A percentile compares a stretch with the other conserved stretches of the same genome.
phyloP scores from a whole-genome alignment of 2,797 vertebrate species.

The Carduelis carduelis region DNA sequence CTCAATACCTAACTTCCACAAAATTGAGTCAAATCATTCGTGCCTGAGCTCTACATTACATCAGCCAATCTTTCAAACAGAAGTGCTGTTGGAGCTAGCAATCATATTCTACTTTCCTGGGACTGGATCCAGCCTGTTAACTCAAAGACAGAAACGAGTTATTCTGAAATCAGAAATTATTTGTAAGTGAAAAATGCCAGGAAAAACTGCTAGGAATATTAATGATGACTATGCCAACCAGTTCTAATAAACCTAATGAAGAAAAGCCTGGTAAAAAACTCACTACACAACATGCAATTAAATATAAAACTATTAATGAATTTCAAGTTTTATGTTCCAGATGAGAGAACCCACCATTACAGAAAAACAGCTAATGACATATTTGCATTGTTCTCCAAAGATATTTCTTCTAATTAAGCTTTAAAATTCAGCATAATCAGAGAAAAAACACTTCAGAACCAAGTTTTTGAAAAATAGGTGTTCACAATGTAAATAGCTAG shows the following conservation, averaged over 20 bases:
- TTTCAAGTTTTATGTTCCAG: conserved; percentile 21
- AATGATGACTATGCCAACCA: background rate
- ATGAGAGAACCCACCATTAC: background rate
- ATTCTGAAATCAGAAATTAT: background rate
- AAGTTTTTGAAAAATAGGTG: background rate
- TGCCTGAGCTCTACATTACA: background rate
- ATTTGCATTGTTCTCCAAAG: background rate
- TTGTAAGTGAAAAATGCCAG: background rate
- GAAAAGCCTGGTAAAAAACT: background rate
- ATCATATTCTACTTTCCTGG: background rate
- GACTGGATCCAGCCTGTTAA: background rate
- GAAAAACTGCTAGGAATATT: background rate
- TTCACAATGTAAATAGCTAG: background rate
- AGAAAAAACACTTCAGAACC: background rate
- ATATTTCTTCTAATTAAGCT: background rate
- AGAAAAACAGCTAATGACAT: background rate
- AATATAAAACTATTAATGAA: background rate
- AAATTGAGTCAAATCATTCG: background rate
- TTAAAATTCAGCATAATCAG: background rate
- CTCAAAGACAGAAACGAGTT: background rate
- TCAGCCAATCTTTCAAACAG: background rate
- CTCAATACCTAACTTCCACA: background rate
- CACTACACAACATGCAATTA: background rate
- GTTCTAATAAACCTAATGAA: background rate
- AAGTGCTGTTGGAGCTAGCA: background rate